phyloP scores from a whole-genome alignment of 2,113 vertebrate species.

The Oceanites oceanicus region DNA sequence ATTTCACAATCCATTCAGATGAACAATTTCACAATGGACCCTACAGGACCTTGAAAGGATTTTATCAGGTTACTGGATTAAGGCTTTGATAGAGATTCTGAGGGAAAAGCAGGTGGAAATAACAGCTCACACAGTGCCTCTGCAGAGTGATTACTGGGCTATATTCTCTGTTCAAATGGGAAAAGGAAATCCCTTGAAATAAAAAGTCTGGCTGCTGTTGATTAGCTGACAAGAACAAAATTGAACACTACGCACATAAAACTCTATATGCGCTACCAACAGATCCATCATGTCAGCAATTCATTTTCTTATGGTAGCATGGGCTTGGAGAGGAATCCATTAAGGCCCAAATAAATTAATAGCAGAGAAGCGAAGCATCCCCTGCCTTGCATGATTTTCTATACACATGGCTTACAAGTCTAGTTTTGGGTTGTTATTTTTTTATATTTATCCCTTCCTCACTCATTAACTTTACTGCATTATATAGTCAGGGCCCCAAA shows the following conservation, averaged over 20 bases:
- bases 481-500: background rate
- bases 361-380: background rate
- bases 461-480: background rate
- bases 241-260: constrained; percentile 35
- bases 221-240: constrained; percentile 63
- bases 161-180: constrained; percentile 45
- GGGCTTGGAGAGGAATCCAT: constrained; percentile 31
- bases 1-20: constrained; percentile 37
- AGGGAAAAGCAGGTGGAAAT: constrained; percentile 54
- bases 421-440: background rate
- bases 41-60: constrained; percentile 42
- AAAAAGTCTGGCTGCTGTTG: constrained; percentile 62
- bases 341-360: constrained; percentile 38
- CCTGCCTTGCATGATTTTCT: background rate
- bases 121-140: background rate
- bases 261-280: constrained; percentile 17
- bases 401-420: background rate
- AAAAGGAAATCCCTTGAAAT: constrained; percentile 67
- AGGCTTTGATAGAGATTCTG: constrained; percentile 37
- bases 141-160: constrained; percentile 37
- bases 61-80: constrained; percentile 54
- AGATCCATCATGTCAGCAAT: constrained; percentile 54
- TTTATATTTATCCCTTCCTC: background rate
- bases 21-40: constrained; percentile 41
- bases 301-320: constrained; percentile 51